These are phyloP conservation scores for Cheiracanthium punctorium DNA, from an alignment of 2,888 invertebrate genomes.

Conservation along the genomic window DNA sequence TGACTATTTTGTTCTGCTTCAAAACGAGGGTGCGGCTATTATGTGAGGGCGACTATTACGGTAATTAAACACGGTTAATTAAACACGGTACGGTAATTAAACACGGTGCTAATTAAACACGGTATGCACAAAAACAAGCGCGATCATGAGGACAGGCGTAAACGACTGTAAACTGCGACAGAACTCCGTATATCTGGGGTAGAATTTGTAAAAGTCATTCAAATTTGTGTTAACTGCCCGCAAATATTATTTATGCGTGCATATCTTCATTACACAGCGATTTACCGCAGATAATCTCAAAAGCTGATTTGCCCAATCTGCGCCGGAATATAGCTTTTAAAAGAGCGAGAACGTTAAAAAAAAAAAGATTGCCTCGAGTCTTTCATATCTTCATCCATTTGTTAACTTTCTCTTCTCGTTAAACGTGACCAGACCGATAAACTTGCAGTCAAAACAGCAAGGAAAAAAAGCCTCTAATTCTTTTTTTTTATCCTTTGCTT, in stretches of 20 bases:
- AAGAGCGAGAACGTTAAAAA: not conserved
- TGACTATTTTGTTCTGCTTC: no score
- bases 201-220: not conserved
- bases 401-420: conserved; percentile 8
- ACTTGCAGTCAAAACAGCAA: not conserved
- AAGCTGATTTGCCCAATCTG: not conserved
- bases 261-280: not conserved
- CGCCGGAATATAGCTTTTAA: not conserved
- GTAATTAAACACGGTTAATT: no score
- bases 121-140: no score
- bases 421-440: conserved; percentile 32
- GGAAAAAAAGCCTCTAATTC: conserved; percentile 21
- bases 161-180: no score
- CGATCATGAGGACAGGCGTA: no score
- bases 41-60: no score
- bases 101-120: no score
- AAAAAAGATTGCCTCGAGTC: not conserved
- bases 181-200: no score
- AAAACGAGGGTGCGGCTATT: no score
- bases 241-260: not conserved
- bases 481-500: no score
- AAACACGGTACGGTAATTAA: no score
- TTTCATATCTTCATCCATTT: not conserved
- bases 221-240: not conserved
- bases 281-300: not conserved